Conservation (phyloP, 2,797 vertebrate species). For the Nyctalus aviator region DNA sequence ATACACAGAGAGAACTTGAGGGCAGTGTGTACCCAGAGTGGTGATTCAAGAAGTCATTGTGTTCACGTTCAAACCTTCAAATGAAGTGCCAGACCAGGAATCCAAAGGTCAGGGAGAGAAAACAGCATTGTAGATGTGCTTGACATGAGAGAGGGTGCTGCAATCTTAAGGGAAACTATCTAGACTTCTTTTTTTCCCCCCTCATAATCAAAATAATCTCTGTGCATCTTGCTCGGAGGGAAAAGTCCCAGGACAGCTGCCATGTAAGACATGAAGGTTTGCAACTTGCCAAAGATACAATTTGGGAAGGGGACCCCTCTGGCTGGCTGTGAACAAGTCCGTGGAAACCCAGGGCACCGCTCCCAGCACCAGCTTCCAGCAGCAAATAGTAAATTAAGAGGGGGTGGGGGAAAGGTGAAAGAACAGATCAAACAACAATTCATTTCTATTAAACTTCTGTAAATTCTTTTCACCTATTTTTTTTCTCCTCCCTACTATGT, state of each 20-base stretch:
- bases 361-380: not conserved
- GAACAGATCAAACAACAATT: not conserved
- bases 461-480: slow-evolving; percentile 9
- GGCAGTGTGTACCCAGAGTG: not conserved
- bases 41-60: not conserved
- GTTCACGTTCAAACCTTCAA: not conserved
- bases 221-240: not conserved
- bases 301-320: not conserved
- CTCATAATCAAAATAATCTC: slow-evolving; percentile 41
- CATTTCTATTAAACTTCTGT: not conserved
- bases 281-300: not conserved
- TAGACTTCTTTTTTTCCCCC: not conserved
- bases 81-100: not conserved
- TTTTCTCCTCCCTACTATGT: not conserved
- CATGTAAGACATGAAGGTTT: not conserved
- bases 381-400: slow-evolving; percentile 30
- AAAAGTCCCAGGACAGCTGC: not conserved
- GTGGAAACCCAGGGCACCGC: not conserved
- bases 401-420: accelerated
- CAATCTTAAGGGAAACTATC: slow-evolving; percentile 29
- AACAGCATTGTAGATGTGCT: not conserved
- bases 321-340: not conserved
- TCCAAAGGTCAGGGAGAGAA: slow-evolving; percentile 8
- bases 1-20: not conserved
- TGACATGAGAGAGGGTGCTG: not conserved